These are phyloP conservation scores for Cantharis nigra DNA, from an alignment of 2,888 invertebrate genomes.

Conservation along the genomic window DNA sequence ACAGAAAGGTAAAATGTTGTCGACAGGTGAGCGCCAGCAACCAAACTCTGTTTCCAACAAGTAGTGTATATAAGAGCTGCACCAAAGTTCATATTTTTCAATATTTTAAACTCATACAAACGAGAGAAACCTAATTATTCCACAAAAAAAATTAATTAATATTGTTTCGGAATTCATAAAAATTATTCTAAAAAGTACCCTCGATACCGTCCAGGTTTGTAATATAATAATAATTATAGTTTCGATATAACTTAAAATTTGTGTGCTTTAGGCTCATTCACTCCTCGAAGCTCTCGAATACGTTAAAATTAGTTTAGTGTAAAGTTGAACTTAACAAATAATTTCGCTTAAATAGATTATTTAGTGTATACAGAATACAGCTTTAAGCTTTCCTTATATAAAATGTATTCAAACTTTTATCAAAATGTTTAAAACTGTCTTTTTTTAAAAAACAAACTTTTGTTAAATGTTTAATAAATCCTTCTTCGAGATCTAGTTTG, in stretches of 20 bases:
- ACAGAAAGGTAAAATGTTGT: constrained; percentile 16
- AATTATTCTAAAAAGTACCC: too few relatives aligned
- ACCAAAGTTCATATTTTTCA: not conserved
- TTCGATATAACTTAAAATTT: not conserved
- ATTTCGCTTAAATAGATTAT: not conserved
- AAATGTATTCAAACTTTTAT: not conserved
- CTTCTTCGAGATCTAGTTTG: not conserved
- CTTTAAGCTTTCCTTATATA: not conserved
- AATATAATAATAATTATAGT: too few relatives aligned
- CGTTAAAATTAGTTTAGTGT: not conserved
- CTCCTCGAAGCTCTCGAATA: not conserved
- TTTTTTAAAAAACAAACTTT: not conserved
- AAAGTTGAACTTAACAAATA: not conserved
- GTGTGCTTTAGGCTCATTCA: not conserved
- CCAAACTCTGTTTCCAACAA: constrained; percentile 3
- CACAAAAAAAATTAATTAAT: too few relatives aligned
- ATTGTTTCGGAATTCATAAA: too few relatives aligned
- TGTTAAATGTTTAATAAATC: not conserved
- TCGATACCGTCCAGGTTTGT: too few relatives aligned
- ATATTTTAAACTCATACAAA: too few relatives aligned
- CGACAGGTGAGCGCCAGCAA: constrained; percentile 3
- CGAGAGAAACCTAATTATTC: too few relatives aligned
- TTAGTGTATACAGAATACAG: not conserved
- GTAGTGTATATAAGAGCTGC: not conserved
- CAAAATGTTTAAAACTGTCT: not conserved